A percentile compares a stretch with the other conserved stretches of the same genome.
phyloP scores from a whole-genome alignment of 2,888 invertebrate species.

The Barypeithes pellucidus region DNA sequence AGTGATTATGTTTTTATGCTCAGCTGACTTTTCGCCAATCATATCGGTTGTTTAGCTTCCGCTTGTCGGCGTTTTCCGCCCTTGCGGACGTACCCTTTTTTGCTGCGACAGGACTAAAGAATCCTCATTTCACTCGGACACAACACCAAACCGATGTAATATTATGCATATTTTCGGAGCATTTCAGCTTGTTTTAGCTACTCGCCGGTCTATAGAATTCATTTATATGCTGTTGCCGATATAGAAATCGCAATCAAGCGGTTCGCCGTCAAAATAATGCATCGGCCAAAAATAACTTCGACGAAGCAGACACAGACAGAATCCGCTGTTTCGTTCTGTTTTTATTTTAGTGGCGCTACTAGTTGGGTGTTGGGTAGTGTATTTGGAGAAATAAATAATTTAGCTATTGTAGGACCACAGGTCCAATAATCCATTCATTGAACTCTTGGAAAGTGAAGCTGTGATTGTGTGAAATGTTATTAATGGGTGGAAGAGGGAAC shows the following conservation, averaged over 20 bases:
- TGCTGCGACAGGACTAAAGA: background rate
- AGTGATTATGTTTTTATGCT: too few species aligned
- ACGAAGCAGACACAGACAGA: conserved; percentile 25
- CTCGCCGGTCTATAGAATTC: conserved; percentile 19
- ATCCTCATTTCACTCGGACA: conserved; percentile 11
- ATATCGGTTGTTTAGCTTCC: too few species aligned
- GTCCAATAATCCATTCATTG: too few species aligned
- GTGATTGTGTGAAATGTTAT: too few species aligned
- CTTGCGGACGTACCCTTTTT: too few species aligned
- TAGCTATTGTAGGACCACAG: too few species aligned
- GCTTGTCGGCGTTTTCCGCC: too few species aligned
- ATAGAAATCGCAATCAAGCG: conserved; percentile 29
- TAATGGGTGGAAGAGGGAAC: too few species aligned
- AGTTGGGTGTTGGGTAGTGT: background rate
- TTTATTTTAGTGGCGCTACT: conserved; percentile 12
- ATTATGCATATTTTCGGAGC: conserved; percentile 20
- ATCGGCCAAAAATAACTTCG: conserved; percentile 26
- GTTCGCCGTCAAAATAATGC: conserved; percentile 26
- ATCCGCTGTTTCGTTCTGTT: conserved; percentile 3
- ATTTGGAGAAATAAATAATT: too few species aligned
- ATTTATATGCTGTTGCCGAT: conserved; percentile 18
- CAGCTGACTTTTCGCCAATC: too few species aligned
- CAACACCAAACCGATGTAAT: conserved; percentile 12
- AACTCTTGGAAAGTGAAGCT: too few species aligned
- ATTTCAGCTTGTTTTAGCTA: conserved; percentile 18